Conservation (phyloP, 2,797 vertebrate genomes). For the Coendou prehensilis region DNA sequence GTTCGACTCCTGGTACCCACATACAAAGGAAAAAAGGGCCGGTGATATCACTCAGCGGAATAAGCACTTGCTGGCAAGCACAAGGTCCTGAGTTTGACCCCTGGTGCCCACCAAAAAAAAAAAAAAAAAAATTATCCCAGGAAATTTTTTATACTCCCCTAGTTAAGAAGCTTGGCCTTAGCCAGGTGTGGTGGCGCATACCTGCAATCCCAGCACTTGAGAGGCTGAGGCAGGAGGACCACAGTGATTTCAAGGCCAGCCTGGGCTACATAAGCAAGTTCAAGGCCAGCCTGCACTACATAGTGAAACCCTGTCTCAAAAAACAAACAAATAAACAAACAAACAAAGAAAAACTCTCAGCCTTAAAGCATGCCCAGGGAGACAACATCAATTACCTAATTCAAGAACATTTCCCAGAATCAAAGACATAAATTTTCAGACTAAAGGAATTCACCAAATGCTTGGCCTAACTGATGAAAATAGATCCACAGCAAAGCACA, state of each 20-base stretch:
- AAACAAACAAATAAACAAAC: neutral
- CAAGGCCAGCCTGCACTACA: neutral
- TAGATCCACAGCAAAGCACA: neutral
- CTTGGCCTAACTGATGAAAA: constrained; percentile 61
- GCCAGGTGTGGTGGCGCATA: neutral
- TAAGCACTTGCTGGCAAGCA: too few relatives aligned
- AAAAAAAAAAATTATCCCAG: constrained; percentile 41
- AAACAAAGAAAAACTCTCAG: neutral
- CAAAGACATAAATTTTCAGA: constrained; percentile 65
- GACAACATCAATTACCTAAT: constrained; percentile 51
- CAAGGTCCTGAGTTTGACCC: too few relatives aligned
- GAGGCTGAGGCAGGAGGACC: neutral
- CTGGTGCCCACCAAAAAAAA: too few relatives aligned
- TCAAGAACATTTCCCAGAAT: constrained; percentile 64
- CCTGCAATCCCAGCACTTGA: neutral
- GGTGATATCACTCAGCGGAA: too few relatives aligned
- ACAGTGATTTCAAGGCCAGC: neutral
- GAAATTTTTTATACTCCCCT: constrained; percentile 35
- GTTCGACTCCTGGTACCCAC: too few relatives aligned
- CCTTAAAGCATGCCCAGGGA: constrained; percentile 15
- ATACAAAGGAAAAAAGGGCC: too few relatives aligned
- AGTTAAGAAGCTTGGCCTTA: constrained; percentile 43
- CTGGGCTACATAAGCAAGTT: neutral
- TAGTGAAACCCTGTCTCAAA: neutral
- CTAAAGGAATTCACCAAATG: constrained; percentile 45